Percentiles rank a stretch among this genome's conserved stretches.
These are phyloP conservation scores for Liodrosophila aerea DNA, from an alignment of 2,888 invertebrate genomes.

Conservation along the genomic window DNA sequence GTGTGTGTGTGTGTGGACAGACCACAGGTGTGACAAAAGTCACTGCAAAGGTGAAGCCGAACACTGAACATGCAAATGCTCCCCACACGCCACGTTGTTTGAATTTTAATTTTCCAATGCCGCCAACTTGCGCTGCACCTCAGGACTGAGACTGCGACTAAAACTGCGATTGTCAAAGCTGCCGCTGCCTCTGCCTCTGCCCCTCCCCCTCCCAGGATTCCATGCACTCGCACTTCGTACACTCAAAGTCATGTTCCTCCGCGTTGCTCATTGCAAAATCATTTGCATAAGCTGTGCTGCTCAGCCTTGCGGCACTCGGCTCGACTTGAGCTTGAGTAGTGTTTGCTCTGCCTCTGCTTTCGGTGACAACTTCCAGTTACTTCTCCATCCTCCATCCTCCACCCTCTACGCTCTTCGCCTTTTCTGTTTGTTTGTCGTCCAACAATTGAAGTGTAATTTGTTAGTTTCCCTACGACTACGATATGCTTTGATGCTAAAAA, in stretches of 20 bases:
- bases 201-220: too few species aligned
- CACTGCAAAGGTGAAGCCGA: conserved; percentile 64
- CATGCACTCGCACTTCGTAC: conserved; percentile 34
- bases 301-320: background rate
- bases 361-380: conserved; percentile 22
- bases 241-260: conserved; percentile 64
- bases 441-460: conserved; percentile 70
- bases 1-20: conserved; percentile 8
- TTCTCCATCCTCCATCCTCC: too few species aligned
- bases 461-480: conserved; percentile 36
- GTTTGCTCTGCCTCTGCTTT: conserved; percentile 33
- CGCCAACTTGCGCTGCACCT: conserved; percentile 60
- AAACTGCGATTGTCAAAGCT: background rate
- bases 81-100: conserved; percentile 71
- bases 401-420: conserved; percentile 22
- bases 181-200: too few species aligned
- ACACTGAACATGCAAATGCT: conserved; percentile 69
- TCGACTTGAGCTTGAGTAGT: conserved; percentile 25
- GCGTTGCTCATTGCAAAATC: conserved; percentile 68
- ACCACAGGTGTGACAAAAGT: conserved; percentile 71
- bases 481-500: conserved; percentile 19
- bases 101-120: conserved; percentile 69
- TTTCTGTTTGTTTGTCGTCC: conserved; percentile 41
- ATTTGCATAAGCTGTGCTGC: conserved; percentile 65
- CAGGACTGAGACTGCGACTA: background rate